phyloP scores from a whole-genome alignment of 1,140 invertebrate genomes.

The Sycophaga agraensis region DNA sequence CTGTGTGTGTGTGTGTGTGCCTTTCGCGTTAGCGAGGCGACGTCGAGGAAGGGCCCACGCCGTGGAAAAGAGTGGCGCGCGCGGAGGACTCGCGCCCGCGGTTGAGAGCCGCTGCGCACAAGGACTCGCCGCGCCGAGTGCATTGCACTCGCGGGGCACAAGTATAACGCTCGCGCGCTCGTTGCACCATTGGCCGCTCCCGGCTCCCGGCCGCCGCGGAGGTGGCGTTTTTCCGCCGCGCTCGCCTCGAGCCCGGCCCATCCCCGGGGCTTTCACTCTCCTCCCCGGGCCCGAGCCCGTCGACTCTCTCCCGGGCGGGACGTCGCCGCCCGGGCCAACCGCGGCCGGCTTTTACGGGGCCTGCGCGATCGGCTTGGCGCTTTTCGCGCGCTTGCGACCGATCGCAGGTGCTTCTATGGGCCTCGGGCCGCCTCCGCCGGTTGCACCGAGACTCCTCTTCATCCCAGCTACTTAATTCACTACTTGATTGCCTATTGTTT shows the following conservation, averaged over 20 bases:
- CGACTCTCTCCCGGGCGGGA: background rate
- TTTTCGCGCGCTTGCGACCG: too few relatives aligned
- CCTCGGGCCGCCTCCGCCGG: too few relatives aligned
- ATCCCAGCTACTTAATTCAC: too few relatives aligned
- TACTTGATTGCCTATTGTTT: too few relatives aligned
- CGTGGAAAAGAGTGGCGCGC: background rate
- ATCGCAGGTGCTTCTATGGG: too few relatives aligned
- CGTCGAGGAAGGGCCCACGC: background rate
- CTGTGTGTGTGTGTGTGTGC: background rate
- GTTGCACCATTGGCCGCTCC: too few relatives aligned
- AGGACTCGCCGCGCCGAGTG: slow-evolving; percentile 43
- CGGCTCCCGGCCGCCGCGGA: slow-evolving; percentile 1
- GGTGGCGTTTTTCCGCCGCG: background rate
- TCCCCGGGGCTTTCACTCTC: background rate
- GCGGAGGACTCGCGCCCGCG: background rate
- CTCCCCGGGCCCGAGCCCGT: background rate
- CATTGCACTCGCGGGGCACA: slow-evolving; percentile 37
- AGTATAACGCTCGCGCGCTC: slow-evolving; percentile 21
- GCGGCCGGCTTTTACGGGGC: too few relatives aligned
- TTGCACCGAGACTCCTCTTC: too few relatives aligned
- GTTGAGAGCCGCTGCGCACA: slow-evolving; percentile 46
- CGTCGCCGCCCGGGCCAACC: background rate
- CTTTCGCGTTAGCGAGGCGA: background rate
- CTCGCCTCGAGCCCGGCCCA: too few relatives aligned
- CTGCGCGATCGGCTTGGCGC: too few relatives aligned